Base-by-base conservation (phyloP, 2,113 vertebrate genomes). In the Dicerorhinus sumatrensis region DNA sequence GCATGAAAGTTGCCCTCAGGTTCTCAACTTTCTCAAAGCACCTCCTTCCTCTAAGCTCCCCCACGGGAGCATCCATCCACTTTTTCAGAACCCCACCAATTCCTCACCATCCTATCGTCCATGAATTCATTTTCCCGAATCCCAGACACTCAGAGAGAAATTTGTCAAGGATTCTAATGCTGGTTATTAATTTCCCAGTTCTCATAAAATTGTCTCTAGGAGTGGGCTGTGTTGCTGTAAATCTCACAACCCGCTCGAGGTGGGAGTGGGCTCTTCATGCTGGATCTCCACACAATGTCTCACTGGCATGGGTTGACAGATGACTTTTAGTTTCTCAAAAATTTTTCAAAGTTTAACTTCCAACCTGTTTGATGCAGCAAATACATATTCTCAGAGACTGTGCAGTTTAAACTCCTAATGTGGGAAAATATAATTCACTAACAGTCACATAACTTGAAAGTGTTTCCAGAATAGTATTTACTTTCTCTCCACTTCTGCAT, bases 161-260 rank as follows among this genome's bases (percentile, higher is more conserved):
- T 54, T 13, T 54, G 51, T 54, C 13, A 3, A 0, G 42, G 18
- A 51, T 14, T 23, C 60, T 18, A 27, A 8, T 1, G 0, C 5
- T 10, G 10, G 12, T 29, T 51, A 36, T 6, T 42, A 16, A 18
- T 18, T 56, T 14, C 16, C 33, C 20, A 80, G 8, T 25, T 80
- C 27, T 69, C 39, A 60, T 4, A 20, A 39, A 42, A 2, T 14
- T 5, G 4, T 10, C 18, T 54, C 51, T 14, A 2, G 2, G 13
- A n/a, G 11, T 6, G 2, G 25, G 6, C 42, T 84, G 67, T 42
- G 27, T 14, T 2, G 23, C 48, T 46, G 2, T 51, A 5, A 54
- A 8, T 5, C 46, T 42, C 33, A 27, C 3, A 31, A 0, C 14
- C 4, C 5, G 12, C 18, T 0, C 1, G 6, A 11, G 9, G 25